These are phyloP conservation scores for Cheilosia variabilis DNA, from an alignment of 2,888 invertebrate genomes.

Conservation along the genomic window DNA sequence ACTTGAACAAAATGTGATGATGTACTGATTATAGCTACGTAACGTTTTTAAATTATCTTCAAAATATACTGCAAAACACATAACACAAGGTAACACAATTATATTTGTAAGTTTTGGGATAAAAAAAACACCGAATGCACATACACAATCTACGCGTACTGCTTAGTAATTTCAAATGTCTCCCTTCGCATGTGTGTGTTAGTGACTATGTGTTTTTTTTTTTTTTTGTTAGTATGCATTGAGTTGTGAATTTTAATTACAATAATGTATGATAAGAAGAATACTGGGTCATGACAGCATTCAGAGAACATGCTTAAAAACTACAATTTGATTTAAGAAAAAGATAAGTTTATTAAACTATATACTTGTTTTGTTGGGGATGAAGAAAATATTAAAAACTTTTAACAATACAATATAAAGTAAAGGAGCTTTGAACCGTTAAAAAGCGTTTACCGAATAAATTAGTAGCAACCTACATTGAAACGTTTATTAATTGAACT, in stretches of 20 bases:
- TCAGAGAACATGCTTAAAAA: slow-evolving; percentile 61
- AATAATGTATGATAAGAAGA: slow-evolving; percentile 52
- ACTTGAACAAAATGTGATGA: slow-evolving; percentile 61
- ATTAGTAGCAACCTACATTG: too few relatives aligned
- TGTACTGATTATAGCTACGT: slow-evolving; percentile 48
- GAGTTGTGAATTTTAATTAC: slow-evolving; percentile 49
- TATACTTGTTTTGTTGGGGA: neutral
- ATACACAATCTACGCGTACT: slow-evolving; percentile 64
- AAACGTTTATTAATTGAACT: too few relatives aligned
- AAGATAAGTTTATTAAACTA: too few relatives aligned
- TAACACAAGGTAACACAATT: slow-evolving; percentile 70
- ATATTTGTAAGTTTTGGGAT: slow-evolving; percentile 35
- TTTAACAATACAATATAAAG: too few relatives aligned
- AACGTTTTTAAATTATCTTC: slow-evolving; percentile 4
- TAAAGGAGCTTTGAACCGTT: too few relatives aligned
- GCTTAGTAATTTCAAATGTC: slow-evolving; percentile 36
- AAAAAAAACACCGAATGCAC: slow-evolving; percentile 43
- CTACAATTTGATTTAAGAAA: slow-evolving; percentile 41
- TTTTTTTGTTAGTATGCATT: slow-evolving; percentile 3
- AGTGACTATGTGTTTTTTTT: slow-evolving; percentile 40
- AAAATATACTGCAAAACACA: slow-evolving; percentile 61
- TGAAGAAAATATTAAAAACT: neutral
- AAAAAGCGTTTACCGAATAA: too few relatives aligned
- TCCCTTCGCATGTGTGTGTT: slow-evolving; percentile 25
- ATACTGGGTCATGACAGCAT: slow-evolving; percentile 61